Base-by-base conservation (phyloP, 1,140 invertebrate genomes). In the Amphibalanus amphitrite region DNA sequence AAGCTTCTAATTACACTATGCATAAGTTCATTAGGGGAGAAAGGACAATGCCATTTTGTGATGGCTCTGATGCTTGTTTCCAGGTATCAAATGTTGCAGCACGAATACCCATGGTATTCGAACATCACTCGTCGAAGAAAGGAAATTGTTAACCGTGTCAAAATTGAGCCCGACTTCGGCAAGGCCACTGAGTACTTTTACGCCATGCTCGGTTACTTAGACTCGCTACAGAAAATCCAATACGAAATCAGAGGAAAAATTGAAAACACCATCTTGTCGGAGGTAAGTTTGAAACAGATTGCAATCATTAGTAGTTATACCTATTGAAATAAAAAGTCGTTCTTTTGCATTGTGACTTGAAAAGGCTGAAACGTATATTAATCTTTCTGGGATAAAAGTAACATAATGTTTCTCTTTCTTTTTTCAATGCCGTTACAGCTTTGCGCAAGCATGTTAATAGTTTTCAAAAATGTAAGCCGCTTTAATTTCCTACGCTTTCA, bases 161-260 rank as follows among this genome's bases (percentile, higher is more conserved):
- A 71, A 69, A 74, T 74, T 38, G 72, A 72, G 26, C 75, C 77
- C 38, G 74, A 76, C 40, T 73, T 72, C 67, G 72, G 74, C 69
- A 68, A 73, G 25, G 73, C 75, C 29, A 74, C 75, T 17, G 73
- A 72, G 26, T 80, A 79, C 72, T 80, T 75, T 74, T 70, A 71
- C 10, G 74, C 73, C 25, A 79, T 79, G 78, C 73, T 76, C 8
- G 68, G 67, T 1, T 79, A 77, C 72, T 74, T 79, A 71, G 73
- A 76, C 20, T 75, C 77, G 28, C 73, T 81, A 29, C 69, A 74
- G 71, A 74, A 74, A 70, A 74, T 74, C n/a, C 73, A 72, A 30
- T 74, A 72, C 28, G 71, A 72, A 64, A 74, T 74, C 29, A 30
- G 73, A 26, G 69, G 38, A 20, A 71, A 69, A 28, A 74, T 72